Evolutionary conservation across 2,797 vertebrate species (phyloP), one percentile per base, ranked within the genome.

Genomic region (Smutsia gigantea): DNA sequence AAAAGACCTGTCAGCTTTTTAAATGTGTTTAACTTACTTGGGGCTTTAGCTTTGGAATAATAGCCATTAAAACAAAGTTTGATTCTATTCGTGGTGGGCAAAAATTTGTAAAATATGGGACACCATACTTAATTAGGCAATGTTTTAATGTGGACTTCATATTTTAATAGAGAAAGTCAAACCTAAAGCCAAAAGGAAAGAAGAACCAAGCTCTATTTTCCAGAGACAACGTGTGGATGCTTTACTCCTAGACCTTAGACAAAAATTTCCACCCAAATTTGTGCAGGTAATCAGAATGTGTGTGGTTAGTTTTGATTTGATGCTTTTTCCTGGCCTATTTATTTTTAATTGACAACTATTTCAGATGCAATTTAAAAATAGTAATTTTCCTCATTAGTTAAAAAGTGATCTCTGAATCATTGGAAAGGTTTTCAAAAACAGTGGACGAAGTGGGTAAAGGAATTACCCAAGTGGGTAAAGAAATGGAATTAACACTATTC

Each of bases 151-250:
- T 86, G 46, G 17, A 75, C 75, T 92, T 93, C 49, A 5, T 98
- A 63, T 98, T 93, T 96, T 97, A 98, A 87, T 98, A 99, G 99
- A 99, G 98, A 99, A 99, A 98, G 97, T 98, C 57, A 99, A 99
- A 96, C 99, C 99, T 31, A 99, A 99, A 98, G 98, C 99, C 8
- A 99, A 99, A 98, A 99, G 99, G 98, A 99, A 99, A 94, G 99
- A 99, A 97, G 99, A 99, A 97, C 99, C 99, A 21, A 99, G 99
- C 97, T 99, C 99, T 81, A 98, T 99, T 98, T 99, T 99, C 97
- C 99, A 99, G 98, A 99, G 99, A 94, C 99, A 99, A 77, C 99
- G 99, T 63, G 99, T 99, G 37, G 99, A 99, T 98, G 99, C 99
- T 10, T 99, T 99, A 57, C 99, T 99, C 39, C 95, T 99, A 94